Percentiles rank a stretch among this genome's conserved stretches.
Evolutionary conservation across 2,888 invertebrate species (phyloP).

Genomic region (Andrena bicolor): DNA sequence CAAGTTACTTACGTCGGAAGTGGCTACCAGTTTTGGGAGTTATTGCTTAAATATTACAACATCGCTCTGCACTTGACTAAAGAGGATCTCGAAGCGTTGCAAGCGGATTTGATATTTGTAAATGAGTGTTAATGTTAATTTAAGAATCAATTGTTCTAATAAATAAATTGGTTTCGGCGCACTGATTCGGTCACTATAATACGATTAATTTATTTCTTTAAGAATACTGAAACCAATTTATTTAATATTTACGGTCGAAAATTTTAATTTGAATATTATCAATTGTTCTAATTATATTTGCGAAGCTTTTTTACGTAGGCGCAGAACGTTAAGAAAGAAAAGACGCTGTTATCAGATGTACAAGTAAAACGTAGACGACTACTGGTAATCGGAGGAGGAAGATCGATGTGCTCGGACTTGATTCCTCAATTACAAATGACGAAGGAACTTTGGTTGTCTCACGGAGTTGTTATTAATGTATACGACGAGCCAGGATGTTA

Average conservation of each 20-base stretch:
- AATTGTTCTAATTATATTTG: background rate
- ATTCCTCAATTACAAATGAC: slow-evolving; percentile 76
- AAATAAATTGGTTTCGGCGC: too few species aligned
- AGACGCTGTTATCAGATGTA: background rate
- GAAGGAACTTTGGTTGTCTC: slow-evolving; percentile 67
- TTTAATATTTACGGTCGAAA: too few species aligned
- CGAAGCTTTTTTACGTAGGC: slow-evolving; percentile 24
- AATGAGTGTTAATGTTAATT: background rate
- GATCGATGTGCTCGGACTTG: slow-evolving; percentile 73
- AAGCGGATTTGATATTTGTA: slow-evolving; percentile 77
- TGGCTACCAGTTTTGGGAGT: slow-evolving; percentile 87
- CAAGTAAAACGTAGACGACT: slow-evolving; percentile 55
- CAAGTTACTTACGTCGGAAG: slow-evolving; percentile 88
- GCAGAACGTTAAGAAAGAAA: background rate
- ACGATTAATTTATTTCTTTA: too few species aligned
- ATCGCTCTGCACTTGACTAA: slow-evolving; percentile 80
- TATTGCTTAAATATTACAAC: slow-evolving; percentile 88
- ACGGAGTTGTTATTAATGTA: slow-evolving; percentile 76
- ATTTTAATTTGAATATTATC: too few species aligned
- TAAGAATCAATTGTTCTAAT: too few species aligned
- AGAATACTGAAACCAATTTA: too few species aligned
- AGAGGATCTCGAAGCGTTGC: slow-evolving; percentile 76
- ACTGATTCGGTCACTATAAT: too few species aligned
- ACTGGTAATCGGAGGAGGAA: slow-evolving; percentile 77
- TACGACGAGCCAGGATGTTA: slow-evolving; percentile 74